Base-by-base conservation (phyloP, 1,140 invertebrate species). In the Leptinotarsa defecta region DNA sequence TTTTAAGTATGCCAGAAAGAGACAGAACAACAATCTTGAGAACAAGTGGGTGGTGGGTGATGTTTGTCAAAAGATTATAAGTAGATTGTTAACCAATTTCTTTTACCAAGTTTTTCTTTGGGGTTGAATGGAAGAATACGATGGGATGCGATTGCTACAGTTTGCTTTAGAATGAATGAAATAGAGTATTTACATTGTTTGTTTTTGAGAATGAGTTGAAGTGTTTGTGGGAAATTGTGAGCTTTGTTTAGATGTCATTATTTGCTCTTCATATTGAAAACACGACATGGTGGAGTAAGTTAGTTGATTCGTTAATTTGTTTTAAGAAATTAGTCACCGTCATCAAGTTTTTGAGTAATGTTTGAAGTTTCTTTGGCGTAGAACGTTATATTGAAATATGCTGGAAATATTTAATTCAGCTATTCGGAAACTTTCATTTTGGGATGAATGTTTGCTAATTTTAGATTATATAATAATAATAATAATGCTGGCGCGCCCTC, bases 81-180 rank as follows among this genome's bases (percentile, higher is more conserved):
- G 73, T 52, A 27, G 67, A 74, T 74, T 74, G 73, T 74, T 74
- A 74, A 74, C 73, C 73, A 74, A 68, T 74, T 74, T 74, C 65
- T 69, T 69, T 74, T 74, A 69, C 68, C 11, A 48, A 5, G 27
- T 13, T 69, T 43, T 69, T 67, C 17, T 34, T 69, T 34, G 68
- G 24, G 43, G n/a, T 11, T 69, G 43, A 20, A 69, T 69, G 24
- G 68, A 5, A 69, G 43, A 48, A 48, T 34, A 17, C 15, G 68
- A 69, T 27, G 34, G 43, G 34, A 48, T 34, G 43, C 20, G 68
- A 69, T 27, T 11, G 68, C 43, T 48, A 43, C 68, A 48, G 4
- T 69, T 19, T 43, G 43, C 17, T 69, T 17, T 69, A 20, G 15
- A n/a, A 27, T 48, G 68, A 69, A 69, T 24, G 27, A 69, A 48